Evolutionary conservation across 2,888 invertebrate genomes (phyloP), one percentile per base, ranked within the genome.

Genomic region (Magallana nippona): DNA sequence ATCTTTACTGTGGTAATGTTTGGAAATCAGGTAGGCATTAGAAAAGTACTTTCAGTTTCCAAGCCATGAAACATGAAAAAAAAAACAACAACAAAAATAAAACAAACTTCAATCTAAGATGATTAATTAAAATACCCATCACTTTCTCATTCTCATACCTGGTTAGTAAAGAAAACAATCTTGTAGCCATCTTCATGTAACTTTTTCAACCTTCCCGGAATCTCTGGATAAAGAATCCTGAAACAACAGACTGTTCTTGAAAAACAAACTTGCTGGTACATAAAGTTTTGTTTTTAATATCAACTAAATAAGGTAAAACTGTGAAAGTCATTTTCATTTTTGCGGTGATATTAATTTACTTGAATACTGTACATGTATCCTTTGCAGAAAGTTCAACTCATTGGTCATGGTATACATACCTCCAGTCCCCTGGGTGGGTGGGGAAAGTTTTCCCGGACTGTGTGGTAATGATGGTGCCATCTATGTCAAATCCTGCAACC

Each of bases 91-190:
- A n/a, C n/a, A n/a, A n/a, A n/a, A n/a, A n/a, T n/a, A n/a, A n/a
- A 60, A 17, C n/a, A 17, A 15, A 60, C 27, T 27, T 27, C 27
- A 27, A 1, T 27, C 27, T 44, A 10, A 44, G 32, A 77, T 17
- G 17, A 55, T 44, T 55, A 27, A 27, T 27, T 19, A 11, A 3
- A 10, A 8, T 63, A 63, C 13, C 22, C 32, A 15, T 13, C 2
- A 22, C 13, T 8, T 13, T 78, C 10, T 78, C 10, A 79, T 56
- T 79, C 85, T 83, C 83, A n/a, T n/a, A 96, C 96, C 95, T 99
- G 99, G 95, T 99, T 99, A 19, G 98, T 98, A 89, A 99, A 96
- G 90, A 99, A 96, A 0, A 98, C 97, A 90, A 99, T 95, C 95
- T 98, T 98, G 92, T 96, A 98, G 2, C 96, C 96, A 44, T 96